These are phyloP conservation scores for Stenchaetothrips biformis DNA, from an alignment of 2,888 invertebrate species.

Conservation along the genomic window DNA sequence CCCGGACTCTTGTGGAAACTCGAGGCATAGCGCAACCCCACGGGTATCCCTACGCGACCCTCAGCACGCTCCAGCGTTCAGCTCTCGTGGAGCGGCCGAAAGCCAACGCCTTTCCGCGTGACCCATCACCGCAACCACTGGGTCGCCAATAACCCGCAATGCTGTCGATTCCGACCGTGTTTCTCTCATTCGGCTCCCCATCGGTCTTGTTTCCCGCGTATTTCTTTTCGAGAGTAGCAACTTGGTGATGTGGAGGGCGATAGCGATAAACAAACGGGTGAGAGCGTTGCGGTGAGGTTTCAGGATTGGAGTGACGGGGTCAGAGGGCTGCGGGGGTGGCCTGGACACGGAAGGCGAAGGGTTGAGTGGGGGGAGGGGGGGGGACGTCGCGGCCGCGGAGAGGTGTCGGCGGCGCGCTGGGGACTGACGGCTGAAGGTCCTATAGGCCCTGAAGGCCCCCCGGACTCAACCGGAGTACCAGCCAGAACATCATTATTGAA, in stretches of 20 bases:
- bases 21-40: too few species aligned
- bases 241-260: background rate
- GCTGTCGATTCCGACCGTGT: too few species aligned
- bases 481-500: background rate
- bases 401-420: background rate
- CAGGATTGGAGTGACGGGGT: background rate
- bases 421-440: constrained; percentile 23
- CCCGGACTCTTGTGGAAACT: too few species aligned
- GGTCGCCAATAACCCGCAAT: too few species aligned
- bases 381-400: background rate
- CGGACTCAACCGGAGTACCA: too few species aligned
- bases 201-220: too few species aligned
- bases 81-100: background rate
- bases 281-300: background rate
- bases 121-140: too few species aligned
- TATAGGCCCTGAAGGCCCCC: background rate
- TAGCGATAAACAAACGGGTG: constrained; percentile 7
- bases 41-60: too few species aligned
- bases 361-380: constrained; percentile 17
- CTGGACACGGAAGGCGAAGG: background rate
- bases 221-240: background rate
- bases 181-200: too few species aligned
- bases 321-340: background rate
- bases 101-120: too few species aligned
- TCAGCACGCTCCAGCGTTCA: background rate